These are phyloP conservation scores for Portunus trituberculatus DNA, from an alignment of 1,140 invertebrate species.

Conservation along the genomic window DNA sequence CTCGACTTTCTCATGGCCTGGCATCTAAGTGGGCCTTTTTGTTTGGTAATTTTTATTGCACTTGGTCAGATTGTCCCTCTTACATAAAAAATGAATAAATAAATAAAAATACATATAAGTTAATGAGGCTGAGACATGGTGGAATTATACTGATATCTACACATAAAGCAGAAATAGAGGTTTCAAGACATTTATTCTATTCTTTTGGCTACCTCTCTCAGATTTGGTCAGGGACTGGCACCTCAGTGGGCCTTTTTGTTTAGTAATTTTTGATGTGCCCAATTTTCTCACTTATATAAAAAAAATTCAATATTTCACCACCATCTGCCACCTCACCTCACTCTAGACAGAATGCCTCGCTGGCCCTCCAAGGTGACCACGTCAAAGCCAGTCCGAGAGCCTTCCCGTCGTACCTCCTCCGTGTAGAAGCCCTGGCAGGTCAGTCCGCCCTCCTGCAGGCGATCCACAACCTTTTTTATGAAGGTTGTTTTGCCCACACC, in stretches of 20 bases:
- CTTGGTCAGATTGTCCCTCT: background rate
- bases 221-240: too few relatives aligned
- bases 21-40: too few relatives aligned
- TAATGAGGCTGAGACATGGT: background rate
- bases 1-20: too few relatives aligned
- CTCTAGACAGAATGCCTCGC: slow-evolving; percentile 81
- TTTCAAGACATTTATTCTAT: background rate
- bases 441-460: slow-evolving; percentile 79
- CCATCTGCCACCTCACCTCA: slow-evolving; percentile 71
- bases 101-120: background rate
- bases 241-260: background rate
- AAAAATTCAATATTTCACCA: background rate
- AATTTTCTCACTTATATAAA: background rate
- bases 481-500: slow-evolving; percentile 86
- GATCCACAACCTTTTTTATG: slow-evolving; percentile 81
- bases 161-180: background rate
- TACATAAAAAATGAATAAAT: background rate
- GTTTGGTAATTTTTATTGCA: too few relatives aligned
- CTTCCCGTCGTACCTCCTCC: slow-evolving; percentile 83
- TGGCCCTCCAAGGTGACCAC: slow-evolving; percentile 82
- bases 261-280: background rate
- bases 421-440: slow-evolving; percentile 84
- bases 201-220: too few relatives aligned
- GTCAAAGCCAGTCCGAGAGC: slow-evolving; percentile 84
- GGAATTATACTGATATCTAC: background rate